Evolutionary conservation across 2,888 invertebrate species (phyloP).

Genomic region (Leptinotarsa peninsularis): DNA sequence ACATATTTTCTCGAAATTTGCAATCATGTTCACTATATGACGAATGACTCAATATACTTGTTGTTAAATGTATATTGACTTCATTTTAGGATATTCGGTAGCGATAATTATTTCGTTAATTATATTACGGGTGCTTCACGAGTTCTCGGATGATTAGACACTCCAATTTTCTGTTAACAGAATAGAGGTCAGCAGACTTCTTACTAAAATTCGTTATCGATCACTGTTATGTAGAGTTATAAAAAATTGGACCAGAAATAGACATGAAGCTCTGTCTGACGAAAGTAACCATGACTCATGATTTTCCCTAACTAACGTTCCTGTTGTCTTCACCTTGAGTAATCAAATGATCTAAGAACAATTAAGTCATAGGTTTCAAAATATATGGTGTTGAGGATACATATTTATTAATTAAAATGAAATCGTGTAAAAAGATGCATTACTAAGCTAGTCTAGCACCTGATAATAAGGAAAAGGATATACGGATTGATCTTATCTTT

Average conservation of each 20-base stretch:
- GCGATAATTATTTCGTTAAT: no score
- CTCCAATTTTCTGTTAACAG: not conserved
- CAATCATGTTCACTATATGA: no score
- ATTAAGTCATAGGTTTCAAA: conserved; percentile 39
- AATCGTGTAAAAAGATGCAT: conserved; percentile 46
- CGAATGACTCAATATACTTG: no score
- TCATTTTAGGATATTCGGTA: no score
- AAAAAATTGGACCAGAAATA: conserved; percentile 12
- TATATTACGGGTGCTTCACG: not conserved
- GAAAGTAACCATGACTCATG: conserved; percentile 22
- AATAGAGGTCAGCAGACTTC: not conserved
- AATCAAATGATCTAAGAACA: conserved; percentile 40
- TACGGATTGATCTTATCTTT: conserved; percentile 53
- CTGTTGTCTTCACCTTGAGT: conserved; percentile 25
- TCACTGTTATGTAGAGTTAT: not conserved
- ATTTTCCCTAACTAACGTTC: conserved; percentile 16
- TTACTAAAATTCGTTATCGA: not conserved
- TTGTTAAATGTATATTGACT: no score
- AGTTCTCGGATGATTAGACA: not conserved
- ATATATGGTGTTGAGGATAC: conserved; percentile 35
- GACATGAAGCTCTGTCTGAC: not conserved
- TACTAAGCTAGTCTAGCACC: conserved; percentile 37
- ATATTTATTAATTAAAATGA: conserved; percentile 43
- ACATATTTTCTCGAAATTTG: no score
- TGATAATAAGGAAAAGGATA: conserved; percentile 50